Conservation (phyloP, 2,888 invertebrate species). For the Carabus problematicus region DNA sequence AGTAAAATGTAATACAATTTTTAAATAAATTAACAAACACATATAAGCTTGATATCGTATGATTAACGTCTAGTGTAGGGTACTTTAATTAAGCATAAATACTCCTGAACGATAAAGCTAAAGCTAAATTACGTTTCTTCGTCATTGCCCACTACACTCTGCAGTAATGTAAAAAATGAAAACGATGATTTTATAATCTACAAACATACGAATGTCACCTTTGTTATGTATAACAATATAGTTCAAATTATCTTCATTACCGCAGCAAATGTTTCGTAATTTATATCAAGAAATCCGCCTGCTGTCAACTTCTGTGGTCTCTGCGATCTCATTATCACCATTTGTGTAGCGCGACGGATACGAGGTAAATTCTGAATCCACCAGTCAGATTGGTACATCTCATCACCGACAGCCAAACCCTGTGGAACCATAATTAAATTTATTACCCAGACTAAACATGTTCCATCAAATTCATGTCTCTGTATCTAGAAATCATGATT, state of each 20-base stretch:
- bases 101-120: too few species aligned
- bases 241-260: not conserved
- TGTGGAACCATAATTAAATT: not conserved
- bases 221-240: not conserved
- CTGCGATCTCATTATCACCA: slow-evolving; percentile 1
- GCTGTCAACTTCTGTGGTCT: not conserved
- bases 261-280: not conserved
- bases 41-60: too few species aligned
- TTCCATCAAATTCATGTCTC: too few species aligned
- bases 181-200: not conserved
- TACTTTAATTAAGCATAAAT: too few species aligned
- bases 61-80: too few species aligned
- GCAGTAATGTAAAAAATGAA: not conserved
- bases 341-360: slow-evolving; percentile 1
- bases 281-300: not conserved
- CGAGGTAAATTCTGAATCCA: slow-evolving; percentile 1
- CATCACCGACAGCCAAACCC: slow-evolving; percentile 1
- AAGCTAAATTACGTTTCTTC: too few species aligned
- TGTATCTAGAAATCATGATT: too few species aligned
- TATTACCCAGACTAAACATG: too few species aligned
- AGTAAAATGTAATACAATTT: too few species aligned
- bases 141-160: not conserved
- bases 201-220: not conserved
- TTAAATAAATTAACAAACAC: too few species aligned
- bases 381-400: slow-evolving; percentile 2